Evolutionary conservation across 2,888 invertebrate genomes (phyloP).

Genomic region (Willowsia nigromaculata): DNA sequence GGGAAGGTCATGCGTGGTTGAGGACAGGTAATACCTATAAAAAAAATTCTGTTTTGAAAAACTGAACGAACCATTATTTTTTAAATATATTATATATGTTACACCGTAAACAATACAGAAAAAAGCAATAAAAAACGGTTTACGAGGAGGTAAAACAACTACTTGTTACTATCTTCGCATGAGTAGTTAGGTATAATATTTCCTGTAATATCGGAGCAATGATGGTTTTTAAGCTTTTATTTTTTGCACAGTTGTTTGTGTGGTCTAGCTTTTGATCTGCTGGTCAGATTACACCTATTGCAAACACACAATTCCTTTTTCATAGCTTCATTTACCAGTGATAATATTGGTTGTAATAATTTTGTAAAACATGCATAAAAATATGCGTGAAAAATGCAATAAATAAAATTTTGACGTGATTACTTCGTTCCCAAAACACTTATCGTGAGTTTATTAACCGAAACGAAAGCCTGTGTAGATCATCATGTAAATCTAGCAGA

Average conservation of each 20-base stretch:
- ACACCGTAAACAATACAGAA: neutral
- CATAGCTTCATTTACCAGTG: neutral
- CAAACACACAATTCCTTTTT: neutral
- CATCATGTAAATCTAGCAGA: too few relatives aligned
- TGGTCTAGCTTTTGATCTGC: neutral
- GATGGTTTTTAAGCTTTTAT: neutral
- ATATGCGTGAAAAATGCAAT: neutral
- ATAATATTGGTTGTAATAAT: neutral
- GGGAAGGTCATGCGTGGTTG: conserved; percentile 45
- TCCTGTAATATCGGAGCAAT: neutral
- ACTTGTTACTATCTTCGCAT: neutral
- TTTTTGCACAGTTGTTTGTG: neutral
- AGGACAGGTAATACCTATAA: too few relatives aligned
- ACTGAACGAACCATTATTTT: neutral
- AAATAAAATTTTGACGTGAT: neutral
- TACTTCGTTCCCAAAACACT: neutral
- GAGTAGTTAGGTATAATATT: neutral
- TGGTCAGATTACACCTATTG: neutral
- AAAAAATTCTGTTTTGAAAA: neutral
- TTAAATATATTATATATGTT: neutral
- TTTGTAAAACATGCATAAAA: neutral
- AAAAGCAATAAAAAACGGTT: neutral
- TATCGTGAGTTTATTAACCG: neutral
- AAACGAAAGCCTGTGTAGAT: too few relatives aligned
- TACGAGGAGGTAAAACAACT: neutral